Conservation (phyloP, 2,888 invertebrate species). For the Drosophila fungiperda region DNA sequence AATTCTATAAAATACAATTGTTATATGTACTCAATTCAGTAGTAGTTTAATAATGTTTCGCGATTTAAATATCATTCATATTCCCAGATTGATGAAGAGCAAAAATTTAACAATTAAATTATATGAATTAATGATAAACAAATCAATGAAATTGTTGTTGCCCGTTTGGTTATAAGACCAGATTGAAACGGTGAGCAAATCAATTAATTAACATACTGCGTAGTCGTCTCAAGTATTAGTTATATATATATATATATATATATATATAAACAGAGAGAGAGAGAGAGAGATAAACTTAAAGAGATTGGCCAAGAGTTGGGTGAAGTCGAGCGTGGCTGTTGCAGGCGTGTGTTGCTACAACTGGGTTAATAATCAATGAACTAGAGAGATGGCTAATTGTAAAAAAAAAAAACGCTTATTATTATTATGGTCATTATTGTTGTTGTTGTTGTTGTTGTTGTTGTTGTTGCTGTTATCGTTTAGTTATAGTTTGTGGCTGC, state of each 20-base stretch:
- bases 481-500: neutral
- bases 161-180: conserved; percentile 57
- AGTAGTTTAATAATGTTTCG: neutral
- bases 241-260: too few relatives aligned
- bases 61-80: neutral
- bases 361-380: conserved; percentile 62
- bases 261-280: too few relatives aligned
- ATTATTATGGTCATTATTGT: conserved; percentile 1
- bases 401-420: conserved; percentile 22
- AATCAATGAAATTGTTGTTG: conserved; percentile 48
- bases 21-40: neutral
- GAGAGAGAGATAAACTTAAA: neutral
- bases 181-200: conserved; percentile 35
- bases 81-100: conserved; percentile 12
- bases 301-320: conserved; percentile 55
- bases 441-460: conserved; percentile 6
- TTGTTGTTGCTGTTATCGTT: neutral
- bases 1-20: neutral
- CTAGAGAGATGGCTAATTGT: conserved; percentile 3
- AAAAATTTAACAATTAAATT: conserved; percentile 50
- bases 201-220: conserved; percentile 61
- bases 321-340: conserved; percentile 67
- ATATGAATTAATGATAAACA: conserved; percentile 69
- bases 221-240: conserved; percentile 12
- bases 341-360: conserved; percentile 62